Percentiles rank a stretch among this genome's conserved stretches.
These are phyloP conservation scores for Oxystoma pomonae DNA, from an alignment of 2,888 invertebrate genomes.

Conservation along the genomic window DNA sequence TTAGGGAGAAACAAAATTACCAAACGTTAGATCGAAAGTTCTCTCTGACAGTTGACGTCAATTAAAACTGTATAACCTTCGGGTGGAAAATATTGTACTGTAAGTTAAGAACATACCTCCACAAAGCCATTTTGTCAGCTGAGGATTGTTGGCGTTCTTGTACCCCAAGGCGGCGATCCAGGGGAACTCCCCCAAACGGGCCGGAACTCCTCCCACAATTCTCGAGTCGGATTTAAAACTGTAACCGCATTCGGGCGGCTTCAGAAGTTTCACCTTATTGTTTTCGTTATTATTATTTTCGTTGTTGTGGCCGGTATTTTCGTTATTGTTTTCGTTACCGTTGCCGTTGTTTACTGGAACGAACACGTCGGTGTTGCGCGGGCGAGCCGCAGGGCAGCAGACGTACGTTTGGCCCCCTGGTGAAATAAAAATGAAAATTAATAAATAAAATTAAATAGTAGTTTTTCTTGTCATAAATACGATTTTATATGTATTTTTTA, in stretches of 20 bases:
- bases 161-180: conserved; percentile 77
- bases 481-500: no score
- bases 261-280: conserved; percentile 31
- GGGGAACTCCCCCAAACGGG: conserved; percentile 70
- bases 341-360: background rate
- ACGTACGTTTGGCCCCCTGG: background rate
- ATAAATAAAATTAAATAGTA: no score
- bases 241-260: conserved; percentile 59
- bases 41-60: no score
- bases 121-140: conserved; percentile 49
- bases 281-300: conserved; percentile 11
- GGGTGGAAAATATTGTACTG: no score
- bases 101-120: conserved; percentile 62
- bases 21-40: no score
- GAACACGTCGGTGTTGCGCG: background rate
- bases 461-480: no score
- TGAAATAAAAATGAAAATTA: background rate
- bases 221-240: conserved; percentile 55
- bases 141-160: conserved; percentile 46
- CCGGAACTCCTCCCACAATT: conserved; percentile 69
- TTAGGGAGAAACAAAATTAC: no score
- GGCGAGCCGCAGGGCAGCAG: background rate
- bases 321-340: background rate
- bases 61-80: no score
- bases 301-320: conserved; percentile 8